Base-by-base conservation (phyloP, 2,797 vertebrate genomes). In the Pseudomugil tenellus region DNA sequence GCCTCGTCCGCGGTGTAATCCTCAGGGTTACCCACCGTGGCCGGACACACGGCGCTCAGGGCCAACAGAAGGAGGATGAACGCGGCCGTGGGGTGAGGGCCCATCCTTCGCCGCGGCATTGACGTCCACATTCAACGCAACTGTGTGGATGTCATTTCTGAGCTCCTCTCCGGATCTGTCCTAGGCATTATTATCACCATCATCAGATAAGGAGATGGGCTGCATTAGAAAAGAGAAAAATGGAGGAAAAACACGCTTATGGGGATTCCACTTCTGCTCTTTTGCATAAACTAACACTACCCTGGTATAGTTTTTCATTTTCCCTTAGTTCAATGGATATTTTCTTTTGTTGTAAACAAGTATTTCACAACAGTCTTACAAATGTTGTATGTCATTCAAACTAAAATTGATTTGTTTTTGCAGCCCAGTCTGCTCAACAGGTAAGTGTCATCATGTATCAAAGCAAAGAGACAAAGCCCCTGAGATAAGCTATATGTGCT, bases 1-100 rank as follows among this genome's bases (percentile, higher is more conserved):
- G 95, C 94, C 87, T 99, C 98, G 74, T 97, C 97, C 4, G 95
- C 94, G 0, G 94, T 89, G 79, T 99, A 98, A 90, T 99, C 97
- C 95, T 98, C 96, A 69, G 96, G 96, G 82, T 84, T 80, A 4
- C 70, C 93, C 89, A 96, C 95, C 81, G 95, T 95, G 88, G 96
- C 96, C 80, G 95, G 90, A 46, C 93, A 91, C 81, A 23, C 92
- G 84, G 85, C 88, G 79, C 94, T 90, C 87, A 96, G 94, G 87
- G 95, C 90, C 89, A 97, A 92, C 64, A 98, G 93, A 85, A 97
- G 93, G 86, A 97, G 92, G 88, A 96, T 84, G 86, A 93, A 95
- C 93, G 94, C 93, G 91, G 94, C 94, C 92, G 93, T 92, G 79
- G 95, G 94, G 90, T 85, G 92, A 92, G 94, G 94, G 96, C 95